These are phyloP conservation scores for Acrocyrtus sp. DNA, from an alignment of 2,888 invertebrate genomes.

Conservation along the genomic window DNA sequence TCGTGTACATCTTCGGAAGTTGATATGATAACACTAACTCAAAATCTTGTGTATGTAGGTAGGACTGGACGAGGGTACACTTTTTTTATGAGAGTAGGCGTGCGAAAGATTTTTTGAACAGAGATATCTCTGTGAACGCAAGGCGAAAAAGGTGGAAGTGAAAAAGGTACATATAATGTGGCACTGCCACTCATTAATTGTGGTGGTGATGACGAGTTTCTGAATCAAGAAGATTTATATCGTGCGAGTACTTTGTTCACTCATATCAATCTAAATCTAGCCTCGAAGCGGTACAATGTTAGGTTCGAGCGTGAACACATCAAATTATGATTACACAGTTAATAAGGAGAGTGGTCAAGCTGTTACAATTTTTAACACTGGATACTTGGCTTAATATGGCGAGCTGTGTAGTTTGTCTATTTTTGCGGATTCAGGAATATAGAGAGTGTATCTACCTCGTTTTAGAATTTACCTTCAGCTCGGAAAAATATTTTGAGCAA, in stretches of 20 bases:
- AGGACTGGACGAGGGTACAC: constrained; percentile 19
- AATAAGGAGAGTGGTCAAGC: constrained; percentile 6
- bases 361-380: not conserved
- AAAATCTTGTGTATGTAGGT: not conserved
- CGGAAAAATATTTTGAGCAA: no score
- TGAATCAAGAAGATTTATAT: constrained; percentile 42
- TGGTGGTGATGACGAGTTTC: constrained; percentile 21
- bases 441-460: no score
- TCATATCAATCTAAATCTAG: not conserved
- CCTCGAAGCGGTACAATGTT: constrained; percentile 7
- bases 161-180: no score
- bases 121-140: constrained; percentile 41
- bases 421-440: no score
- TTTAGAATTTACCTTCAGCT: no score
- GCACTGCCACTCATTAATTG: constrained; percentile 30
- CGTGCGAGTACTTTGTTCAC: constrained; percentile 15
- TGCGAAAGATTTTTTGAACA: constrained; percentile 23
- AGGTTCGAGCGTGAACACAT: not conserved
- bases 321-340: not conserved
- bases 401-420: no score
- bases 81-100: constrained; percentile 17
- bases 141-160: constrained; percentile 26
- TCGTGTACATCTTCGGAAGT: not conserved
- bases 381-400: no score
- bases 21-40: no score